phyloP scores from a whole-genome alignment of 2,113 vertebrate species.

The Salvelinus fontinalis region DNA sequence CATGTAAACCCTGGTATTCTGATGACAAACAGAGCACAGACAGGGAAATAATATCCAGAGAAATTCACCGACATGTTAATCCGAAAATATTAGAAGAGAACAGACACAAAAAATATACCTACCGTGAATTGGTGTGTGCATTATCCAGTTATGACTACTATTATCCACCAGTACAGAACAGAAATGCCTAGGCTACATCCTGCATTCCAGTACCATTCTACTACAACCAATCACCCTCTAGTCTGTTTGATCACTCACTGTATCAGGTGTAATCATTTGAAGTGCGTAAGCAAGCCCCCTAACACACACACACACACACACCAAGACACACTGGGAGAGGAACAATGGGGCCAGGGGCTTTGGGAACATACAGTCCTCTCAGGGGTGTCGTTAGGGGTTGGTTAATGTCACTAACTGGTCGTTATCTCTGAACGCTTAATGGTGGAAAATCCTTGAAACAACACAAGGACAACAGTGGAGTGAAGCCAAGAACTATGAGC shows the following conservation, averaged over 20 bases:
- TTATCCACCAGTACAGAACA: not conserved
- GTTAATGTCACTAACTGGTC: slow-evolving; percentile 41
- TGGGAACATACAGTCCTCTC: slow-evolving; percentile 46
- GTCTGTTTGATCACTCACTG: too few relatives aligned
- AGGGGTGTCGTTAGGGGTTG: slow-evolving; percentile 61
- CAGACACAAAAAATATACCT: not conserved
- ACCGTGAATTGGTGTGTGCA: not conserved
- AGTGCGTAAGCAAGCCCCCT: too few relatives aligned
- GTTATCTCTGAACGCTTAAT: slow-evolving; percentile 56
- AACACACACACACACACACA: slow-evolving; percentile 3
- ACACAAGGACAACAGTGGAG: slow-evolving; percentile 71
- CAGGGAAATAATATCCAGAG: slow-evolving; percentile 1
- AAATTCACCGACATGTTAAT: slow-evolving; percentile 10
- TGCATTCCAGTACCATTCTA: too few relatives aligned
- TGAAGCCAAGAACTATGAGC: slow-evolving; percentile 57
- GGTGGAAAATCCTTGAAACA: slow-evolving; percentile 63
- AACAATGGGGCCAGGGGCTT: slow-evolving; percentile 53
- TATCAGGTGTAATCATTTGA: too few relatives aligned
- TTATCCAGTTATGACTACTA: not conserved
- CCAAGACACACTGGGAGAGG: slow-evolving; percentile 35
- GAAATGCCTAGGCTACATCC: not conserved
- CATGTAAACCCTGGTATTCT: slow-evolving; percentile 47
- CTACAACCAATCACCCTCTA: not conserved
- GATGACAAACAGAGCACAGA: slow-evolving; percentile 31
- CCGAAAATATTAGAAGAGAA: not conserved